A percentile compares a stretch with the other conserved stretches of the same genome.
phyloP scores from a whole-genome alignment of 92 coral and sea anemone species.

The Epizoanthus illoricatus region DNA sequence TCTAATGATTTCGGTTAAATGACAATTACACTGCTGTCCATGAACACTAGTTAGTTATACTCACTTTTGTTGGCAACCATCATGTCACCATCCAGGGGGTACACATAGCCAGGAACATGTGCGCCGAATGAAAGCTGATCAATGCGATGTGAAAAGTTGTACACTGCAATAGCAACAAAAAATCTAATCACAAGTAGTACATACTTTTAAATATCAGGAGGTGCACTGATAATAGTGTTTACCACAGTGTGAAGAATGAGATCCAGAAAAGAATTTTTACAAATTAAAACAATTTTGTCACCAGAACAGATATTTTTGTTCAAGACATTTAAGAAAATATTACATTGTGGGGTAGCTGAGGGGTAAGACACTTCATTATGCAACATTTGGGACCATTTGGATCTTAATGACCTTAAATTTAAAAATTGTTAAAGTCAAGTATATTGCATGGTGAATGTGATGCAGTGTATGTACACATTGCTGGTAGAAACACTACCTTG shows the following conservation, averaged over 20 bases:
- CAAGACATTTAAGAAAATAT: background rate
- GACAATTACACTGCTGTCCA: background rate
- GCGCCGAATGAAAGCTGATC: conserved; percentile 89
- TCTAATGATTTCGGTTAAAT: too few species aligned
- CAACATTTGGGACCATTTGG: too few species aligned
- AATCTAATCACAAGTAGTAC: background rate
- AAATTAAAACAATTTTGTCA: background rate
- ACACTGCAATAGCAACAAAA: conserved; percentile 51
- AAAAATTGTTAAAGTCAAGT: background rate
- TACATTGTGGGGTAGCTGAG: too few species aligned
- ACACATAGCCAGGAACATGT: conserved; percentile 79
- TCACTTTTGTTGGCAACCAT: conserved; percentile 75
- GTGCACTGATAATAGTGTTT: too few species aligned
- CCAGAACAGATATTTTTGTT: background rate
- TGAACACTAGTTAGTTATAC: background rate
- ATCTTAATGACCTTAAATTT: too few species aligned
- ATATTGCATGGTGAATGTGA: background rate
- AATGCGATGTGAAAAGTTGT: conserved; percentile 94
- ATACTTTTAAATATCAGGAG: too few species aligned
- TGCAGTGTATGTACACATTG: too few species aligned
- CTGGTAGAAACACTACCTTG: conserved; percentile 48
- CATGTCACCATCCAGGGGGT: conserved; percentile 93
- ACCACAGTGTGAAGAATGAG: too few species aligned
- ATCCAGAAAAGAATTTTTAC: too few species aligned
- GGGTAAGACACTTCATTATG: too few species aligned